These are phyloP conservation scores for Pyrocephalus nanus DNA, from an alignment of 2,797 vertebrate species.

Conservation along the genomic window DNA sequence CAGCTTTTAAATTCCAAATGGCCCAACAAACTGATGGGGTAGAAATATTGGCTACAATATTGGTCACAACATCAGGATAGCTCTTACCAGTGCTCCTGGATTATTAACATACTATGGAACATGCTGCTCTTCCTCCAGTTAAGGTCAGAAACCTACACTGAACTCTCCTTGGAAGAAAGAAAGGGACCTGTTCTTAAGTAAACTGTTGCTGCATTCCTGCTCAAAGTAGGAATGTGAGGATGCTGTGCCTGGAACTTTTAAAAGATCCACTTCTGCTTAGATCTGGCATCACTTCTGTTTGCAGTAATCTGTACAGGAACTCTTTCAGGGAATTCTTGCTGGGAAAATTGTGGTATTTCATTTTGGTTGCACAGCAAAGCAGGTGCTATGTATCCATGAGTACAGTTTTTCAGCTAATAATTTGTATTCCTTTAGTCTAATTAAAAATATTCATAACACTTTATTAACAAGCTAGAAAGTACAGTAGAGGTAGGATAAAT, in stretches of 20 bases:
- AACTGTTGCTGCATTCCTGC: background rate
- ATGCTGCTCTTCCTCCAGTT: background rate
- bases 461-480: background rate
- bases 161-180: background rate
- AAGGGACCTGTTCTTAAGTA: background rate
- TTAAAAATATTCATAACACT: background rate
- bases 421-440: background rate
- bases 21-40: background rate
- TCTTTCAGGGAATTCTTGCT: background rate
- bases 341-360: background rate
- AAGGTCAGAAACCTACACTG: background rate
- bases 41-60: background rate
- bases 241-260: background rate
- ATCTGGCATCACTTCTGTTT: background rate
- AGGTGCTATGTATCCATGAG: background rate
- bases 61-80: accelerated
- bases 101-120: background rate
- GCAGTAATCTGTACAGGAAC: background rate
- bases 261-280: background rate
- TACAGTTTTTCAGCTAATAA: background rate
- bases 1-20: background rate
- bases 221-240: background rate
- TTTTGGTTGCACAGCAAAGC: background rate
- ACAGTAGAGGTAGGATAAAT: background rate
- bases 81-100: background rate